These are phyloP conservation scores for Sebastiscus albofasciatus DNA, from an alignment of 2,797 vertebrate species.

Conservation along the genomic window DNA sequence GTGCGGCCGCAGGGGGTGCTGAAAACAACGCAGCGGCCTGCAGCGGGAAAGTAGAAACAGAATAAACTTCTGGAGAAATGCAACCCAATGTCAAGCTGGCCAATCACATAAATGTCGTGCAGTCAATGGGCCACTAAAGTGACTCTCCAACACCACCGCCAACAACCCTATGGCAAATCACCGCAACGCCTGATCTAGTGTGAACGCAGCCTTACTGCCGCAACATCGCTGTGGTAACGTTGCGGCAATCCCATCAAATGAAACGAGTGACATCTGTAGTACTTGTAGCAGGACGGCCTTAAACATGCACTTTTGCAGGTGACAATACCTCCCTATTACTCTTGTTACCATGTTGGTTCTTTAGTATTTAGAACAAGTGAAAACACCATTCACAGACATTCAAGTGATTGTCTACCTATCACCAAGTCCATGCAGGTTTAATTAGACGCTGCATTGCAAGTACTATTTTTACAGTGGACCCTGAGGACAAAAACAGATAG, in stretches of 20 bases:
- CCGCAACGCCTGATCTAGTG: background rate
- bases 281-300: too few species aligned
- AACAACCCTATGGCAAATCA: too few species aligned
- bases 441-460: background rate
- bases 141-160: too few species aligned
- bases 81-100: background rate
- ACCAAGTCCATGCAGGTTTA: background rate
- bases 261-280: too few species aligned
- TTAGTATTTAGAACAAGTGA: background rate
- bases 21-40: too few species aligned
- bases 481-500: background rate
- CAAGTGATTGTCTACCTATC: background rate
- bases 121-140: too few species aligned
- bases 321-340: background rate
- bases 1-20: too few species aligned
- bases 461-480: background rate
- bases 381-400: background rate
- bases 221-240: too few species aligned
- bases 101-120: background rate
- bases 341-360: background rate
- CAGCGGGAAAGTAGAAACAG: background rate
- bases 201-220: background rate
- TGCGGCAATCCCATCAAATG: too few species aligned
- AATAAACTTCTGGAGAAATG: background rate
- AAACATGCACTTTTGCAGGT: background rate